Percentiles rank a stretch among this genome's conserved stretches.
These are phyloP conservation scores for Cladopsammia gracilis DNA, from an alignment of 64 coral and sea anemone genomes.

Conservation along the genomic window DNA sequence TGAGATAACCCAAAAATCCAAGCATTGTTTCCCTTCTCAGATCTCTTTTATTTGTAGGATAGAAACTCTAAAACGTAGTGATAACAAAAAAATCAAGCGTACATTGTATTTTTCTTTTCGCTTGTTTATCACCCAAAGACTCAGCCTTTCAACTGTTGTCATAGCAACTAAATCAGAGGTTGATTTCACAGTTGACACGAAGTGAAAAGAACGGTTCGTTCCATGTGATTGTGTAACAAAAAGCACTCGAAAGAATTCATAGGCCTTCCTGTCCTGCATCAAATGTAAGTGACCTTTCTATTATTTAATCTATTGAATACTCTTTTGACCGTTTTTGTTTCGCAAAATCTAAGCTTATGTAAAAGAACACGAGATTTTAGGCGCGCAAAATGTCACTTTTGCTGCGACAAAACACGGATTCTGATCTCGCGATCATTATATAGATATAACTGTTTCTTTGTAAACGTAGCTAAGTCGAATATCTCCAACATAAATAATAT, in stretches of 20 bases:
- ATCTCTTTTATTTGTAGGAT: too few relatives aligned
- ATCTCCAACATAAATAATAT: neutral
- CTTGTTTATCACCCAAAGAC: too few relatives aligned
- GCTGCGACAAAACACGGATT: neutral
- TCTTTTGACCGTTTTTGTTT: neutral
- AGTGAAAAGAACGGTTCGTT: neutral
- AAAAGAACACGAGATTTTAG: neutral
- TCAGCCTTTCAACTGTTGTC: neutral
- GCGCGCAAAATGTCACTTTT: neutral
- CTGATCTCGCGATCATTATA: too few relatives aligned
- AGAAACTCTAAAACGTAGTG: too few relatives aligned
- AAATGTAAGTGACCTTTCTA: constrained; percentile 20
- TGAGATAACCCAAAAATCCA: too few relatives aligned
- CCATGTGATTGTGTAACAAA: neutral
- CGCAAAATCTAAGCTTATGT: neutral
- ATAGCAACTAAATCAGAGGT: neutral
- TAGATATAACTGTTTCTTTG: too few relatives aligned
- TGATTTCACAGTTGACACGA: neutral
- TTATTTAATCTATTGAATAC: neutral
- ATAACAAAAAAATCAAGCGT: too few relatives aligned
- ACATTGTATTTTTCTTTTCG: too few relatives aligned
- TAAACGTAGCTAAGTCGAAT: neutral
- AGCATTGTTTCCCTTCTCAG: too few relatives aligned
- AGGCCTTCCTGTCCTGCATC: neutral
- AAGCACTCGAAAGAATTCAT: neutral